phyloP scores from a whole-genome alignment of 1,140 invertebrate species.

The Metopolophium dirhodum region DNA sequence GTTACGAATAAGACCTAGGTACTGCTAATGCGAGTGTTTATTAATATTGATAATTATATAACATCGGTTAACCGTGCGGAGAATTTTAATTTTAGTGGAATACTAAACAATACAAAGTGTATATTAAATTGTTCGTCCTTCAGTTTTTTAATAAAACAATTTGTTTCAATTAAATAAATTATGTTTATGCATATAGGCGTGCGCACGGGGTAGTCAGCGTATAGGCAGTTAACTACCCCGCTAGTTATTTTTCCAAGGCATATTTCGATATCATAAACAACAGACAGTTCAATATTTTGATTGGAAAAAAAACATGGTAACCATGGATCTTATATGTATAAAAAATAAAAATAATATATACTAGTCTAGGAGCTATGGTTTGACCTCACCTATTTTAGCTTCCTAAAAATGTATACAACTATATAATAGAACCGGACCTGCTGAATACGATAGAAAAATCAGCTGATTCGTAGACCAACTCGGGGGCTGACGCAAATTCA shows the following conservation, averaged over 20 bases:
- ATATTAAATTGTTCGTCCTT: neutral
- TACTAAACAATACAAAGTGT: neutral
- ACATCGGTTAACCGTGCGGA: neutral
- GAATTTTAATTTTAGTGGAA: slow-evolving; percentile 26
- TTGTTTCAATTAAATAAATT: neutral
- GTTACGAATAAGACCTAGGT: neutral
- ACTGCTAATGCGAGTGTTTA: neutral
- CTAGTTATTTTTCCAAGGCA: neutral
- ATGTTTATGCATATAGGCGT: neutral
- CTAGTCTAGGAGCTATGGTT: too few relatives aligned
- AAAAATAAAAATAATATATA: too few relatives aligned
- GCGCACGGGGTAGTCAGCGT: neutral
- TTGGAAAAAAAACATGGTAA: too few relatives aligned
- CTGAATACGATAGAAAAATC: too few relatives aligned
- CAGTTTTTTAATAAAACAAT: neutral
- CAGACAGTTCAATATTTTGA: too few relatives aligned
- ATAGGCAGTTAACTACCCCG: neutral
- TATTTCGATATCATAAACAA: neutral
- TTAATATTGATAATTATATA: slow-evolving; percentile 15
- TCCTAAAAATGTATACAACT: too few relatives aligned
- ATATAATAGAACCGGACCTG: too few relatives aligned
- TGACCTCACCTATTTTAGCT: too few relatives aligned
- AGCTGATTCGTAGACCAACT: too few relatives aligned
- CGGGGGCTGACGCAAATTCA: too few relatives aligned
- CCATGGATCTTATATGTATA: too few relatives aligned